Conservation (phyloP, 2,888 invertebrate species). For the Cepaea hortensis region DNA sequence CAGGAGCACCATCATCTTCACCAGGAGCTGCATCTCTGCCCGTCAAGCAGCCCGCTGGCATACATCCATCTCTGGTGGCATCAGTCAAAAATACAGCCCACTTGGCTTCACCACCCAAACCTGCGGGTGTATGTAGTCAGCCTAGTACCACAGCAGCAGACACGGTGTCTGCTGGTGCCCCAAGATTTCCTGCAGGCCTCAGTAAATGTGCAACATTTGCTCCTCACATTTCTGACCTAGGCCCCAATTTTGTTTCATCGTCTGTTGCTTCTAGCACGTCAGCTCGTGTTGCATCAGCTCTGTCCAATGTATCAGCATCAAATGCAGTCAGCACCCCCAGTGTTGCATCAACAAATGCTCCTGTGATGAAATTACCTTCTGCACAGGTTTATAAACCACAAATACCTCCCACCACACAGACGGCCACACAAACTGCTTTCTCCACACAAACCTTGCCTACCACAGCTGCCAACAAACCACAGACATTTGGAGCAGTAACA, state of each 20-base stretch:
- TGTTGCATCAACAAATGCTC: not conserved
- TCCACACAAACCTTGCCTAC: not conserved
- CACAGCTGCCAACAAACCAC: constrained; percentile 21
- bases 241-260: not conserved
- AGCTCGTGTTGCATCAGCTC: not conserved
- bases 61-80: not conserved
- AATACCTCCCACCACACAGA: not conserved
- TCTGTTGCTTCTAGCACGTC: constrained; percentile 11
- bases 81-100: not conserved
- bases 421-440: not conserved
- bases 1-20: not conserved
- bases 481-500: not conserved
- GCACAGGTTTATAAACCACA: not conserved
- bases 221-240: not conserved
- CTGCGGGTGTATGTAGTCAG: constrained; percentile 20
- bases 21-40: not conserved
- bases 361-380: not conserved
- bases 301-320: not conserved
- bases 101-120: not conserved
- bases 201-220: constrained; percentile 19
- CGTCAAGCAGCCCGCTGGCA: not conserved
- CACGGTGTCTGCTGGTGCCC: not conserved
- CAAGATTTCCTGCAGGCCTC: not conserved
- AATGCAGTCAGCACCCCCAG: not conserved
- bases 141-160: not conserved